These are phyloP conservation scores for Diorhabda carinulata DNA, from an alignment of 1,140 invertebrate genomes.

Conservation along the genomic window DNA sequence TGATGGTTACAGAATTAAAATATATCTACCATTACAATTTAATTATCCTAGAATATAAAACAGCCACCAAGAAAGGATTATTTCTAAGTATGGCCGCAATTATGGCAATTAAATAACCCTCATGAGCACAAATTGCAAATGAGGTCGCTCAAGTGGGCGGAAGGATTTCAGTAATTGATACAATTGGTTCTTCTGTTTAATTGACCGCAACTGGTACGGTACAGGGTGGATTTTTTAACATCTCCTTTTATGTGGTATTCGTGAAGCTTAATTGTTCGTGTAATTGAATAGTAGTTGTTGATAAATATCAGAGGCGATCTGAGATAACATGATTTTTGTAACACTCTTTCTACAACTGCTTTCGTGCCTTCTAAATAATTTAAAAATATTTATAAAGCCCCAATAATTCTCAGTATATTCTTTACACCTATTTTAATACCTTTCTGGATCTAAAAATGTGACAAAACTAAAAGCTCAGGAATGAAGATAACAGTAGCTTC, in stretches of 20 bases:
- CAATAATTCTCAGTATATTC: too few species aligned
- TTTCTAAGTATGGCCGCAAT: neutral
- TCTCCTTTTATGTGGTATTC: neutral
- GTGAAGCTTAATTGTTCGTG: neutral
- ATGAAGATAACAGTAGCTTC: constrained; percentile 95
- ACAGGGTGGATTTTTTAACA: neutral
- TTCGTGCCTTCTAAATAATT: too few species aligned
- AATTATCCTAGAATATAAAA: neutral
- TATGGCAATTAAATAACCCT: neutral
- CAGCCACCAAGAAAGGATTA: neutral
- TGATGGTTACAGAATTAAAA: too few species aligned
- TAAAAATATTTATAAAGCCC: too few species aligned
- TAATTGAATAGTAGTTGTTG: neutral
- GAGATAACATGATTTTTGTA: too few species aligned
- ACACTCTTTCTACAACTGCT: too few species aligned
- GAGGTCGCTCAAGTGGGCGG: neutral
- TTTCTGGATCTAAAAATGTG: constrained; percentile 92
- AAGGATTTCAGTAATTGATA: constrained; percentile 1
- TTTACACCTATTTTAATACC: too few species aligned
- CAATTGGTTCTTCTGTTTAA: neutral
- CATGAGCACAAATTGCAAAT: constrained; percentile 2
- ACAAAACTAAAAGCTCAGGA: constrained; percentile 93
- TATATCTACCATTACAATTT: neutral
- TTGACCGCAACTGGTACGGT: neutral
- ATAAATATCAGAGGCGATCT: too few species aligned